Percentiles rank a stretch among this genome's conserved stretches.
These are phyloP conservation scores for Synergus laeviventris DNA, from an alignment of 2,888 invertebrate species.

Conservation along the genomic window DNA sequence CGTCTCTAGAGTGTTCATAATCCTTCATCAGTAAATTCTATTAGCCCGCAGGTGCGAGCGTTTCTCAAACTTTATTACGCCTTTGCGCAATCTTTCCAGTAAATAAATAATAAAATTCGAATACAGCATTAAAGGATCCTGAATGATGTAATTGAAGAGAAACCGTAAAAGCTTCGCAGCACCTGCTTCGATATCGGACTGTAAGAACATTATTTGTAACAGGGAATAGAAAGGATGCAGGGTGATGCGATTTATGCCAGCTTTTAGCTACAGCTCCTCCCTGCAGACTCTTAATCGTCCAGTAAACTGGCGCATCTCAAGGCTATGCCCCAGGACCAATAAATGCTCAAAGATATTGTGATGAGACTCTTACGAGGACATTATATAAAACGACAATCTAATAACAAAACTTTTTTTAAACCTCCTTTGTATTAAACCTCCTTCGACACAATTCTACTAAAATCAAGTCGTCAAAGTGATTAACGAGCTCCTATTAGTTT, in stretches of 20 bases:
- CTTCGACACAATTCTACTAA: not conserved
- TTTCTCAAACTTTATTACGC: conserved; percentile 8
- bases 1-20: not conserved
- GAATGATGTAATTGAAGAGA: not conserved
- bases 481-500: not conserved
- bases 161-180: conserved; percentile 13
- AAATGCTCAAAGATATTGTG: not conserved
- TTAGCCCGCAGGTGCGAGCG: not conserved
- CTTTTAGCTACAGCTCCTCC: conserved; percentile 14
- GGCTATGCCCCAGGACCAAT: too few species aligned
- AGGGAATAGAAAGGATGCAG: not conserved
- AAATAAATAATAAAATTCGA: conserved; percentile 29
- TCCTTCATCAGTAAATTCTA: not conserved
- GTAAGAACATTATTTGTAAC: conserved; percentile 3
- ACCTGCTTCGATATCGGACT: conserved; percentile 19
- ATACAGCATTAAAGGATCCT: not conserved
- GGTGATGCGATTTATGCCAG: conserved; percentile 14
- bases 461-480: not conserved
- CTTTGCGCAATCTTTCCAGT: not conserved
- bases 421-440: not conserved
- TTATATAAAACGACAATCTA: not conserved
- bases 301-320: not conserved
- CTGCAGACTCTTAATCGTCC: not conserved
- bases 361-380: not conserved
- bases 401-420: not conserved